Conservation (phyloP, 2,888 invertebrate genomes). For the Pteria penguin region DNA sequence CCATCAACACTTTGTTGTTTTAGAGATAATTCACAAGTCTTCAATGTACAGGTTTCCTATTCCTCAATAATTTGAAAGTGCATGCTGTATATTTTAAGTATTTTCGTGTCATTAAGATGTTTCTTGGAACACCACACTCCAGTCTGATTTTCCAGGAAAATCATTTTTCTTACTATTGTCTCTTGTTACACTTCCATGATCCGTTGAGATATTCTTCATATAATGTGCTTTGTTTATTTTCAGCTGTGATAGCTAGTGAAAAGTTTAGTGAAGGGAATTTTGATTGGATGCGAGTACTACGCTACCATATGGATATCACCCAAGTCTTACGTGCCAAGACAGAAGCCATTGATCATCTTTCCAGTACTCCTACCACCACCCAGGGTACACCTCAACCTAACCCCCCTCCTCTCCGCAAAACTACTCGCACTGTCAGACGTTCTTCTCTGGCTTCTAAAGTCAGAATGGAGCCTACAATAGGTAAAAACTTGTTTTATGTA, state of each 20-base stretch:
- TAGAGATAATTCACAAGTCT: too few species aligned
- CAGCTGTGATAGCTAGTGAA: constrained; percentile 64
- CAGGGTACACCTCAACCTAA: background rate
- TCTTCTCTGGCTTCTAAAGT: constrained; percentile 38
- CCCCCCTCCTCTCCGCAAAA: background rate
- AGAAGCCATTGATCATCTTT: constrained; percentile 50
- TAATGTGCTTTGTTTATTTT: constrained; percentile 15
- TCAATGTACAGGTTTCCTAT: too few species aligned
- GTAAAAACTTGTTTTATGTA: too few species aligned
- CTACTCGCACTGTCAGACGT: constrained; percentile 32
- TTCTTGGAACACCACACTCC: background rate
- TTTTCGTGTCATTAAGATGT: too few species aligned
- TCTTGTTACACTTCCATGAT: too few species aligned
- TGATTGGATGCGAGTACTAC: constrained; percentile 75
- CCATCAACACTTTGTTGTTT: too few species aligned
- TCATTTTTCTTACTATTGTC: too few species aligned
- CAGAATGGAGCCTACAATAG: constrained; percentile 50
- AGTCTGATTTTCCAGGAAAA: background rate
- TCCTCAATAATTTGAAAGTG: too few species aligned
- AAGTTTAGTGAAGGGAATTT: constrained; percentile 61
- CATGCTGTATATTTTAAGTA: too few species aligned
- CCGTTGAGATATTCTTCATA: background rate
- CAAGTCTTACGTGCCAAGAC: constrained; percentile 75
- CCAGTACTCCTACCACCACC: constrained; percentile 9
- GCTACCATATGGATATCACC: constrained; percentile 76